A percentile compares a stretch with the other conserved stretches of the same genome.
Conservation (phyloP, 1,140 invertebrate species). For the Papilio glaucus region DNA sequence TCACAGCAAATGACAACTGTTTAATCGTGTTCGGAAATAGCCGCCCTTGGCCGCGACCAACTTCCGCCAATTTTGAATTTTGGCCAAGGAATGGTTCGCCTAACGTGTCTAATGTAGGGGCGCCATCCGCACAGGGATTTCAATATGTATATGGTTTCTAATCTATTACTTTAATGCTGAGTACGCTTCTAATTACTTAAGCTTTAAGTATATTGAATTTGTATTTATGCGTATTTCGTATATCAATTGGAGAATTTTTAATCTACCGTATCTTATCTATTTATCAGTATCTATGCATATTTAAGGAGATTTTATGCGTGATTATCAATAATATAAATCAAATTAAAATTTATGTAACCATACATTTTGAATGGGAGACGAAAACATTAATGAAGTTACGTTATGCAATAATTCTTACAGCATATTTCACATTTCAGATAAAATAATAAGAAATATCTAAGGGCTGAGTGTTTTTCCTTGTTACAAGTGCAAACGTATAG, state of each 20-base stretch:
- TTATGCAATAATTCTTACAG: too few species aligned
- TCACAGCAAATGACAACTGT: slow-evolving; percentile 20
- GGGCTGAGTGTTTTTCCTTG: too few species aligned
- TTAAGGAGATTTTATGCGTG: not conserved
- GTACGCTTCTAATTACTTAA: not conserved
- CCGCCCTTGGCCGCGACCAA: slow-evolving; percentile 54
- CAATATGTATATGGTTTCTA: not conserved
- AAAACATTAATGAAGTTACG: too few species aligned
- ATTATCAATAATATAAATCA: not conserved
- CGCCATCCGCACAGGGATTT: slow-evolving; percentile 24
- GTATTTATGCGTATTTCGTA: not conserved
- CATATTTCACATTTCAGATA: too few species aligned
- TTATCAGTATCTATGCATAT: not conserved
- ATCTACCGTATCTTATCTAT: not conserved
- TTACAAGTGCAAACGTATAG: too few species aligned
- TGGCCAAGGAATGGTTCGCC: slow-evolving; percentile 50
- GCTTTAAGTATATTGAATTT: not conserved
- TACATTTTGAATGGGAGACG: too few species aligned
- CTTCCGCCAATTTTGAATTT: slow-evolving; percentile 55
- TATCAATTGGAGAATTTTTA: not conserved
- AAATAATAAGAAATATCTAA: too few species aligned
- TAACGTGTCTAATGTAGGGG: not conserved
- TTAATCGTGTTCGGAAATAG: slow-evolving; percentile 46
- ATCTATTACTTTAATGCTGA: not conserved
- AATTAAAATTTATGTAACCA: too few species aligned